Conservation (phyloP, 2,113 vertebrate species). For the Gallinago media region DNA sequence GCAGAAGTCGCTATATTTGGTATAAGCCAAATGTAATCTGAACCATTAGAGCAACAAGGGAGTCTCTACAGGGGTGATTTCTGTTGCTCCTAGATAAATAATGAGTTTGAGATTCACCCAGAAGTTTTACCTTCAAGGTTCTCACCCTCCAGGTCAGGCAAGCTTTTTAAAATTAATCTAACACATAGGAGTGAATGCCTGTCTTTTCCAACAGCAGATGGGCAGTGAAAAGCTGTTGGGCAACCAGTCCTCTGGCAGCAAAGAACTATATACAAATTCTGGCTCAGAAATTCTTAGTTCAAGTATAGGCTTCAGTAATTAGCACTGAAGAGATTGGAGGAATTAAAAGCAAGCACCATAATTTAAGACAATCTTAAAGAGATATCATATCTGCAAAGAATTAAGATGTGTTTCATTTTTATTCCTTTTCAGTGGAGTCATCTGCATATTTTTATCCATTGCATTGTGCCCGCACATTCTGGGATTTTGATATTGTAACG, state of each 20-base stretch:
- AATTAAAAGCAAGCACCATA: background rate
- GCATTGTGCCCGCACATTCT: background rate
- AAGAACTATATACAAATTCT: background rate
- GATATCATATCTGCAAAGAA: background rate
- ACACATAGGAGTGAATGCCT: background rate
- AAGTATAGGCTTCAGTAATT: background rate
- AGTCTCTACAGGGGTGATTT: background rate
- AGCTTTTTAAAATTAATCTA: background rate
- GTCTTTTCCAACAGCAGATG: background rate
- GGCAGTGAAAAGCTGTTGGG: background rate
- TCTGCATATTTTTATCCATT: background rate
- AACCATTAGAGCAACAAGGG: background rate
- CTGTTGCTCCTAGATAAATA: background rate
- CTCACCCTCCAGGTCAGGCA: background rate
- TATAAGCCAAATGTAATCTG: background rate
- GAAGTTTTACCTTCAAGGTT: background rate
- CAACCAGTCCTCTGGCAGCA: background rate
- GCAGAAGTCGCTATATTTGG: slow-evolving; percentile 15
- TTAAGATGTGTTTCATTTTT: background rate
- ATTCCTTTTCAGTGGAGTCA: background rate
- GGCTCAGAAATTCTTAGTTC: background rate
- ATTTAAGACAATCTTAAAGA: background rate
- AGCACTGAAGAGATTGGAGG: background rate
- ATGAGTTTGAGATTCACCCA: background rate
- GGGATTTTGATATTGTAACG: background rate